Conservation (phyloP, 2,113 vertebrate genomes). For the Cephalopterus ornatus region DNA sequence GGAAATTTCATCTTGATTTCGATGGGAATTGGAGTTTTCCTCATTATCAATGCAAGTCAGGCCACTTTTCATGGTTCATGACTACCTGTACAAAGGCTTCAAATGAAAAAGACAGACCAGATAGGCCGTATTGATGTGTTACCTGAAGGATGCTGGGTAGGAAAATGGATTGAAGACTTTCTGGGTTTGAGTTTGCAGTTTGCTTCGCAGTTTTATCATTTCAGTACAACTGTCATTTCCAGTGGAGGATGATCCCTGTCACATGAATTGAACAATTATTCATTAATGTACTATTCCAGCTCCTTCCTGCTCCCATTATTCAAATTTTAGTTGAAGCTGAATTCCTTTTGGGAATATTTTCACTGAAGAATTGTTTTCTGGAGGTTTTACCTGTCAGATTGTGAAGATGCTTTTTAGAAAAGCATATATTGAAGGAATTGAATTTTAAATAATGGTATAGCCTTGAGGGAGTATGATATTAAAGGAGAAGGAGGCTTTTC, state of each 20-base stretch:
- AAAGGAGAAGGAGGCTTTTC: neutral
- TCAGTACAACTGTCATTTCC: constrained; percentile 2
- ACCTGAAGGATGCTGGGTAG: neutral
- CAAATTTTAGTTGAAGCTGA: constrained; percentile 31
- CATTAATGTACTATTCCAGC: constrained; percentile 26
- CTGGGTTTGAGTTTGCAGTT: neutral
- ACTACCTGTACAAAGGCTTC: neutral
- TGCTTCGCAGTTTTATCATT: neutral
- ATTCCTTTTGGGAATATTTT: constrained; percentile 29
- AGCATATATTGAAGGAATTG: neutral
- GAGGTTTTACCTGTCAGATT: constrained; percentile 33
- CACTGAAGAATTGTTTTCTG: constrained; percentile 16
- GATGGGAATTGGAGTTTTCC: neutral
- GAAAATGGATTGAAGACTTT: neutral
- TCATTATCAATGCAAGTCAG: neutral
- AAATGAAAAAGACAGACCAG: neutral
- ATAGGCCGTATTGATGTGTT: neutral
- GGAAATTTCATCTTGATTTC: neutral
- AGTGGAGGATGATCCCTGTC: constrained; percentile 8
- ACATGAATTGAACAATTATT: constrained; percentile 23
- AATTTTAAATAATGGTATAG: constrained; percentile 6
- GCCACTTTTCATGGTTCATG: neutral
- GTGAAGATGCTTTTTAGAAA: constrained; percentile 7
- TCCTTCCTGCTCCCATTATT: constrained; percentile 38
- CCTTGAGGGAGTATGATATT: neutral